A percentile compares a stretch with the other conserved stretches of the same genome.
Evolutionary conservation across 1,140 invertebrate genomes (phyloP).

Genomic region (Pogonomyrmex californicus): DNA sequence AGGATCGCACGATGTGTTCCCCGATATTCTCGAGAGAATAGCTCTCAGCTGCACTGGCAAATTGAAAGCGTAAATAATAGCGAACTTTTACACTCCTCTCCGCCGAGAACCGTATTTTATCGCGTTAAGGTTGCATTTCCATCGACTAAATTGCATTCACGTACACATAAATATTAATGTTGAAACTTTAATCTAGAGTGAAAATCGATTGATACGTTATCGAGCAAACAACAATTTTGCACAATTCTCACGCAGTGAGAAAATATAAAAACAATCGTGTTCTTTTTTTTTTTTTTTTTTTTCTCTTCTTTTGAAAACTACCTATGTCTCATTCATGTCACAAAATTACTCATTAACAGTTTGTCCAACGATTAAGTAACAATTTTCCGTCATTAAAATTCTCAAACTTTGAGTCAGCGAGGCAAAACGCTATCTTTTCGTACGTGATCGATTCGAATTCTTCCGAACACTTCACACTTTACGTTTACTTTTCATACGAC

Average conservation of each 20-base stretch:
- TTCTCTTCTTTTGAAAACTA: background rate
- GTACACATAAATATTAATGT: conserved; percentile 12
- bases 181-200: background rate
- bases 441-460: background rate
- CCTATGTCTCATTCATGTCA: background rate
- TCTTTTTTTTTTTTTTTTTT: background rate
- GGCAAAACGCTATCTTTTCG: background rate
- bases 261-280: background rate
- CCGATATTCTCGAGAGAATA: background rate
- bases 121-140: background rate
- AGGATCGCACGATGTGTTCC: background rate
- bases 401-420: background rate
- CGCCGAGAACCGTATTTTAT: conserved; percentile 7
- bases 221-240: background rate
- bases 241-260: background rate
- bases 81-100: background rate
- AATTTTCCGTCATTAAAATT: background rate
- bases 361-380: background rate
- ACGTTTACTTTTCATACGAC: conserved; percentile 16
- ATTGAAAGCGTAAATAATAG: conserved; percentile 53
- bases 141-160: background rate
- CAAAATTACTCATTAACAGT: background rate
- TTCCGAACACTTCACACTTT: background rate
- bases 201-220: background rate
- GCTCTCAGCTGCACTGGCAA: background rate